phyloP scores from a whole-genome alignment of 2,888 invertebrate species.

The Metopia argyrocephala region DNA sequence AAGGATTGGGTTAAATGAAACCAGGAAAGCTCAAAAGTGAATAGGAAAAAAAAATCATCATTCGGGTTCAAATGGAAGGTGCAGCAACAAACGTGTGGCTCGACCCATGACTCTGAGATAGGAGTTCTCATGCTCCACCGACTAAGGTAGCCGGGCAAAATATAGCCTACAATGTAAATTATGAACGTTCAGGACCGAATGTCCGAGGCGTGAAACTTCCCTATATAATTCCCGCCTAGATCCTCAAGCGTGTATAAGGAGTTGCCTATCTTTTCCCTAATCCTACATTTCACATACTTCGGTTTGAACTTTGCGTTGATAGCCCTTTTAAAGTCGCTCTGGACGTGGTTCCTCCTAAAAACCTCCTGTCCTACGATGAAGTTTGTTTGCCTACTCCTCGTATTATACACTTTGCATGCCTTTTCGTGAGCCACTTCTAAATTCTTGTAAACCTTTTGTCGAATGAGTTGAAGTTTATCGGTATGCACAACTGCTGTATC shows the following conservation, averaged over 20 bases:
- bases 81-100: background rate
- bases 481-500: background rate
- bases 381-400: background rate
- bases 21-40: background rate
- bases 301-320: background rate
- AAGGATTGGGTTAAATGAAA: background rate
- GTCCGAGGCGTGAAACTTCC: background rate
- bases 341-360: background rate
- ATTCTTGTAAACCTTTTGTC: background rate
- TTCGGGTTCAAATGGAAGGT: background rate
- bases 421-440: background rate
- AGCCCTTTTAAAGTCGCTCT: constrained; percentile 8
- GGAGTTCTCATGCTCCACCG: too few species aligned
- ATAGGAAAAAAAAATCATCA: too few species aligned
- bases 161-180: background rate
- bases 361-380: background rate
- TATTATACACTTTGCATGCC: background rate
- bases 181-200: background rate
- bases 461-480: background rate
- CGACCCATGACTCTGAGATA: background rate
- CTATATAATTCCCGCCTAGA: background rate
- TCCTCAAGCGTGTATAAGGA: background rate
- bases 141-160: background rate
- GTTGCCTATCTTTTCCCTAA: background rate
- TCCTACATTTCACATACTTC: background rate